These are phyloP conservation scores for Panulirus ornatus DNA, from an alignment of 1,140 invertebrate species.

Conservation along the genomic window DNA sequence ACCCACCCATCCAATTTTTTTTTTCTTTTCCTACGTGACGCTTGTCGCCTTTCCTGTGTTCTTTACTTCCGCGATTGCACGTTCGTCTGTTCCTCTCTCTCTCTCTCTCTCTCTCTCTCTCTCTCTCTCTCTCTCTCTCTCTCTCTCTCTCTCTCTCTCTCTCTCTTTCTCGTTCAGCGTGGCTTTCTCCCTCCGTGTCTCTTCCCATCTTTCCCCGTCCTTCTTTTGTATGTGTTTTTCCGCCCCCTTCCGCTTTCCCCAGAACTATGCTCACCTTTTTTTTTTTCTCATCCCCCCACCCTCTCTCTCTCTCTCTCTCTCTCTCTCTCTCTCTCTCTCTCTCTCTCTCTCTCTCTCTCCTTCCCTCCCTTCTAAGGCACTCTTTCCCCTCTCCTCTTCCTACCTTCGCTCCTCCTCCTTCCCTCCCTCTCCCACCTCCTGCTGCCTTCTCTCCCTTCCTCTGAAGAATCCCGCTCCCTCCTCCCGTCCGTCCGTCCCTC, in stretches of 20 bases:
- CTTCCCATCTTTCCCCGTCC: not conserved
- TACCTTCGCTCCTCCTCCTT: not conserved
- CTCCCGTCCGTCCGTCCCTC: not conserved
- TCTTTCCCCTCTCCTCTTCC: not conserved
- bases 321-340: not conserved
- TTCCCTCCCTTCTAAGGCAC: not conserved
- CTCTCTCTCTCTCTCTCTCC: not conserved
- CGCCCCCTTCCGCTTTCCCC: not conserved
- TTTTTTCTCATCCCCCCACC: too few species aligned
- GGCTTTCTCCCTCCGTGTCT: not conserved
- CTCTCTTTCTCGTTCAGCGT: not conserved
- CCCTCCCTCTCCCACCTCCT: not conserved
- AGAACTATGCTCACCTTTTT: not conserved
- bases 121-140: constrained; percentile 10
- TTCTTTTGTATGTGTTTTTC: not conserved
- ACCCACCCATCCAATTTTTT: not conserved
- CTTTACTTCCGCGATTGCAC: not conserved
- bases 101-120: constrained; percentile 5
- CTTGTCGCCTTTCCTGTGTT: not conserved
- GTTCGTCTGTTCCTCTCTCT: not conserved
- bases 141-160: not conserved
- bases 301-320: not conserved
- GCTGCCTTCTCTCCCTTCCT: not conserved
- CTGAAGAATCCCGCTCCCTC: not conserved
- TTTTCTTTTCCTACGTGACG: not conserved